Base-by-base conservation (phyloP, 2,113 vertebrate genomes). In the Turnix velox region DNA sequence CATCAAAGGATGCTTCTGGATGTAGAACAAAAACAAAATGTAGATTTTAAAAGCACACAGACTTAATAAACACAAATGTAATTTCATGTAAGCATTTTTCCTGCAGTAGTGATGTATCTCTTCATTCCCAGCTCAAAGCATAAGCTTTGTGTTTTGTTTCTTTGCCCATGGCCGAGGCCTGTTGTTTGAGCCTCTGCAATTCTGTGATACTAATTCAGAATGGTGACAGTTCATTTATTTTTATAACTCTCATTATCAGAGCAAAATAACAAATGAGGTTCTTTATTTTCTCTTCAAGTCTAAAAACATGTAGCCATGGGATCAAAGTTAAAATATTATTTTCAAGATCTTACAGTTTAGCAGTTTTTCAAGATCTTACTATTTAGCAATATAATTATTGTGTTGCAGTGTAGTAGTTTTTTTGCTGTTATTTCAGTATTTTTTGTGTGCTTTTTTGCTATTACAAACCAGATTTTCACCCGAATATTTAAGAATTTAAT, bases 201-300 rank as follows among this genome's bases (percentile, higher is more conserved):
- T 69, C 17, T 58, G 27, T 91, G 74, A 67, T 91, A 87, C 54
- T 89, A 96, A 93, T 93, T 96, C 89, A 48, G 45, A 72, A 76
- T 66, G 82, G 48, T 89, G 95, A 90, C 78, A 93, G 88, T 85
- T 93, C 91, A 92, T 95, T 91, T 92, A 40, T 94, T 93, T 94
- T 89, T 92, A 84, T 94, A 93, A 92, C 93, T 84, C 67, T 62
- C 92, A 68, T 87, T 87, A 78, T 86, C 67, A 78, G 55, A 93
- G 42, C 11, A 93, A 94, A 92, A 87, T 72, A 95, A 69, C 54
- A 80, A 92, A 84, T 69, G 48, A 71, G 30, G 49, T 76, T 94
- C 84, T 92, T 89, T n/a, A 71, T 89, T 96, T 95, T 91, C 82
- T 84, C 63, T 89, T 92, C 37, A 58, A 62, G 59, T 66, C 78